phyloP scores from a whole-genome alignment of 2,888 invertebrate species.

The Coelopa pilipes region DNA sequence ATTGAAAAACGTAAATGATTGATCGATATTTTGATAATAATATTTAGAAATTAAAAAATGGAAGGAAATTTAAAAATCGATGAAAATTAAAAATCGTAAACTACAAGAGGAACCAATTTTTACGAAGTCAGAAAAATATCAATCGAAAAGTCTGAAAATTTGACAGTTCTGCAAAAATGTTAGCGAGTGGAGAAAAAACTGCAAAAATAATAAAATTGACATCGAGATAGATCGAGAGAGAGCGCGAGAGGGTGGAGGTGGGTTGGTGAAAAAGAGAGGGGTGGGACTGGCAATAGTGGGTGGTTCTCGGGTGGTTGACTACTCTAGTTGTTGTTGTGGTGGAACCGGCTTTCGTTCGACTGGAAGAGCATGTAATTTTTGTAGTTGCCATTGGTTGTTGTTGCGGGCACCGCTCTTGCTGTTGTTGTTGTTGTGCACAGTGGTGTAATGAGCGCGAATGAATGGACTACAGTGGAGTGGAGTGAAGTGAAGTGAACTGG shows the following conservation, averaged over 20 bases:
- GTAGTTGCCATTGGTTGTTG: slow-evolving; percentile 22
- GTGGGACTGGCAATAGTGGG: slow-evolving; percentile 34
- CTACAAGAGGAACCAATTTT: too few relatives aligned
- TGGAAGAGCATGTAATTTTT: slow-evolving; percentile 38
- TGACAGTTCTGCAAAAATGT: not conserved
- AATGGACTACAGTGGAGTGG: slow-evolving; percentile 1
- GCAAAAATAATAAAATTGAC: not conserved
- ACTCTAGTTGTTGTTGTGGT: slow-evolving; percentile 42
- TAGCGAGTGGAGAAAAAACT: not conserved
- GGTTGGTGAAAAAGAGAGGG: slow-evolving; percentile 12
- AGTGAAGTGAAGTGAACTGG: not conserved
- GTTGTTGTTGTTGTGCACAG: slow-evolving; percentile 36
- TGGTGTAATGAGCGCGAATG: slow-evolving; percentile 14
- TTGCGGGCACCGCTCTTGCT: slow-evolving; percentile 24
- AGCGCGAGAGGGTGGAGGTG: slow-evolving; percentile 1
- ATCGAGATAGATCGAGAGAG: not conserved
- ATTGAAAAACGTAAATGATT: not conserved
- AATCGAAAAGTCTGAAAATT: not conserved
- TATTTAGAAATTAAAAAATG: not conserved
- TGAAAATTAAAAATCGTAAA: too few relatives aligned
- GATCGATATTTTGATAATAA: not conserved
- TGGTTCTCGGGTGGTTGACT: slow-evolving; percentile 35
- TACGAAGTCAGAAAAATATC: not conserved
- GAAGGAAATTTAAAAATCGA: not conserved
- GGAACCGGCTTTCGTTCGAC: slow-evolving; percentile 47